phyloP scores from a whole-genome alignment of 2,797 vertebrate genomes.

The Argya squamiceps region DNA sequence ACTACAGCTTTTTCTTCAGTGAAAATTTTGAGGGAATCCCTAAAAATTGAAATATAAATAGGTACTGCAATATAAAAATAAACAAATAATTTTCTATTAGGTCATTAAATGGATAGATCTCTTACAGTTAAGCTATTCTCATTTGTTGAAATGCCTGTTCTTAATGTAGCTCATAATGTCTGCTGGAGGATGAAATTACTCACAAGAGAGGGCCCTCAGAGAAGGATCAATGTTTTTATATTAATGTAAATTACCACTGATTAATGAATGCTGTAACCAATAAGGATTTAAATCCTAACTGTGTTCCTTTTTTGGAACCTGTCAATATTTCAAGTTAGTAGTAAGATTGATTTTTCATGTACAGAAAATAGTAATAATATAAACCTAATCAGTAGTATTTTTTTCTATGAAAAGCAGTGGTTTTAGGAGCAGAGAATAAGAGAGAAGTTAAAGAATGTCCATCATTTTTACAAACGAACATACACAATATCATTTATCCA shows the following conservation, averaged over 20 bases:
- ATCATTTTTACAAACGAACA: background rate
- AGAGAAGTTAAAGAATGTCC: background rate
- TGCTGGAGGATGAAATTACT: conserved; percentile 67
- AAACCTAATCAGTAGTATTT: background rate
- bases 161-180: conserved; percentile 67
- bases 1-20: background rate
- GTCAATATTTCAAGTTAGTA: conserved; percentile 28
- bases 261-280: conserved; percentile 61
- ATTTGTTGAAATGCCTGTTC: conserved; percentile 57
- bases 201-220: conserved; percentile 39
- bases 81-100: conserved; percentile 46
- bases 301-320: conserved; percentile 3
- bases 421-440: background rate
- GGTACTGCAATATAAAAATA: conserved; percentile 25
- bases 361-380: conserved; percentile 6
- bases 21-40: conserved; percentile 6
- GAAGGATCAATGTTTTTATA: conserved; percentile 70
- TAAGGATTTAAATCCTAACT: conserved; percentile 25
- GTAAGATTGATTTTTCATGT: background rate
- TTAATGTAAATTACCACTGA: conserved; percentile 66
- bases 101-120: conserved; percentile 66
- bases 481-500: background rate
- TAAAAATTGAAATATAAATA: conserved; percentile 26
- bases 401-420: background rate
- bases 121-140: conserved; percentile 30